Base-by-base conservation (phyloP, 2,888 invertebrate species). In the Eutolmus rufibarbis region DNA sequence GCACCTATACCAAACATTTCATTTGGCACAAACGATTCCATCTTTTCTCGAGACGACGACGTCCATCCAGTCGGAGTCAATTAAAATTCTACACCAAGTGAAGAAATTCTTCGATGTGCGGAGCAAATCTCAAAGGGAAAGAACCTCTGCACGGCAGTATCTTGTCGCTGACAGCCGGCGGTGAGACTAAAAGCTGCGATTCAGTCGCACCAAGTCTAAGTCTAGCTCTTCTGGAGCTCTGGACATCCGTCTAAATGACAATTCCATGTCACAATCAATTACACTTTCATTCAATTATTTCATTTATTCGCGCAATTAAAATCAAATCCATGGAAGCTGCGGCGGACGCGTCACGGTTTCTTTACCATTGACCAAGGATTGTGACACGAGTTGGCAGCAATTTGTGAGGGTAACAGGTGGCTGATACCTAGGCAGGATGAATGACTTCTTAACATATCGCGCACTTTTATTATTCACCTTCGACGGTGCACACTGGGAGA, bases 221-320 rank as follows among this genome's bases (percentile, higher is more conserved):
- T 23, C 40, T 46, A 86, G 37, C n/a, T 37, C 66, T 77, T 34
- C 57, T 37, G 19, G 37, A 37, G 40, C 46, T 57, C 57, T 34
- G 34, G 76, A 86, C 82, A 81, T 86, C 76, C 86, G 46, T 85
- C 87, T 86, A 87, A 87, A 88, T 88, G 88, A 88, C 87, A 87
- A 87, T 86, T 86, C 31, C 81, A 86, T 86, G 88, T 88, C 87
- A 88, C 88, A 87, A 88, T 88, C 88, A 86, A 87, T 88, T 87
- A 87, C 88, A 88, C 86, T 87, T 88, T 87, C 85, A 87, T 88
- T 88, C 88, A 88, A 87, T 86, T 88, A 88, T 88, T 86, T 88
- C 82, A 88, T 88, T 88, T 86, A 88, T 88, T 88, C 81, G 86
- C 76, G 76, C 86, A 86, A 86, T 86, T 86, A 86, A 82, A 86